These are phyloP conservation scores for Drosophila tani DNA, from an alignment of 1,140 invertebrate genomes.

Conservation along the genomic window DNA sequence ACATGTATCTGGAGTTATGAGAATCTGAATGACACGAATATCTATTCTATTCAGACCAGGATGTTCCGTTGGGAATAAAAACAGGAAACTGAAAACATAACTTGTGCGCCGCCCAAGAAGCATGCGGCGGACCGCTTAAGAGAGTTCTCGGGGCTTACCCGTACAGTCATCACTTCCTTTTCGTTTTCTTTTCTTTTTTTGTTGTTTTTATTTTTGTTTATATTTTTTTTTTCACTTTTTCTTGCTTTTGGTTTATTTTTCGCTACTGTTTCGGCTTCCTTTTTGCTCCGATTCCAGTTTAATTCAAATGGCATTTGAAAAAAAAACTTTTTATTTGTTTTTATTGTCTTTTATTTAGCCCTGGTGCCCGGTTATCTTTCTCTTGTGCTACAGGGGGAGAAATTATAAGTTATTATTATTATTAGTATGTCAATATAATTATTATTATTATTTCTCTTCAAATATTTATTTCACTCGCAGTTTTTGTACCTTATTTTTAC, in stretches of 20 bases:
- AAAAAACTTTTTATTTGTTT: slow-evolving; percentile 74
- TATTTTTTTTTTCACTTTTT: neutral
- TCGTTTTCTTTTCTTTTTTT: slow-evolving; percentile 6
- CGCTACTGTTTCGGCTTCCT: slow-evolving; percentile 19
- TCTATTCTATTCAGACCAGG: slow-evolving; percentile 1
- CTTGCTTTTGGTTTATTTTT: slow-evolving; percentile 9
- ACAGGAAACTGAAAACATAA: slow-evolving; percentile 35
- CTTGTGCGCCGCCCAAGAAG: slow-evolving; percentile 33
- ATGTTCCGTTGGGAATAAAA: slow-evolving; percentile 11
- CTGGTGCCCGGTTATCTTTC: slow-evolving; percentile 1
- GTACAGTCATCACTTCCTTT: slow-evolving; percentile 52
- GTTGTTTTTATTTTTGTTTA: neutral
- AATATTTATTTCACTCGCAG: too few species aligned
- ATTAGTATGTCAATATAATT: too few species aligned
- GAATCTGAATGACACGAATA: neutral
- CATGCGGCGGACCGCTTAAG: slow-evolving; percentile 33
- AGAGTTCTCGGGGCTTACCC: slow-evolving; percentile 35
- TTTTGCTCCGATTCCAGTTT: slow-evolving; percentile 47
- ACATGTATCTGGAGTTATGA: neutral
- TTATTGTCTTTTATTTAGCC: slow-evolving; percentile 63
- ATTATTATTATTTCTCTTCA: too few species aligned
- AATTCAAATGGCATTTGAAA: slow-evolving; percentile 73
- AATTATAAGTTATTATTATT: neutral
- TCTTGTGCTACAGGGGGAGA: neutral
- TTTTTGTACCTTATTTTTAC: too few species aligned